These are phyloP conservation scores for Agrochola lychnidis DNA, from an alignment of 2,888 invertebrate genomes.

Conservation along the genomic window DNA sequence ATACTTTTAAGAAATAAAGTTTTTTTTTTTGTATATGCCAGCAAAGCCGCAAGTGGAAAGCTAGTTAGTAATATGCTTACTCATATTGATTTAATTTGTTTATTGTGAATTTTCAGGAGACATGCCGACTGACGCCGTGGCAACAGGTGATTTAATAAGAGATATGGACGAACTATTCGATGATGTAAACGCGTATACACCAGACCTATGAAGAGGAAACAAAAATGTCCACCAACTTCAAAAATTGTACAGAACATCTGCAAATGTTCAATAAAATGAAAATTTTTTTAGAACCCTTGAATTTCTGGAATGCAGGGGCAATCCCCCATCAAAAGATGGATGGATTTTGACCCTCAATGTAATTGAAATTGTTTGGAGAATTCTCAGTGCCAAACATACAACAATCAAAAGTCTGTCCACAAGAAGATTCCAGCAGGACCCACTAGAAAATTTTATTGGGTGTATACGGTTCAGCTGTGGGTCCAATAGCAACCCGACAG, in stretches of 20 bases:
- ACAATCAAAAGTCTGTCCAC: too few species aligned
- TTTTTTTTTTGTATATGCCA: background rate
- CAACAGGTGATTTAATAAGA: background rate
- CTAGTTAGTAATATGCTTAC: constrained; percentile 1
- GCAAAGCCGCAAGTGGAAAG: background rate
- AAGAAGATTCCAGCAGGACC: too few species aligned
- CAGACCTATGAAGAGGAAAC: too few species aligned
- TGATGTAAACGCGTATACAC: constrained; percentile 7
- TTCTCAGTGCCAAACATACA: too few species aligned
- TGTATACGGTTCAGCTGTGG: too few species aligned
- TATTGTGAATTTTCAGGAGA: constrained; percentile 24
- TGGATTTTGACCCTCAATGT: constrained; percentile 64
- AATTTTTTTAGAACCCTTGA: constrained; percentile 4
- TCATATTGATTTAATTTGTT: background rate
- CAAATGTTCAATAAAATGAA: constrained; percentile 3
- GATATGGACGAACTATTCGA: constrained; percentile 12
- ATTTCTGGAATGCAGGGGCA: constrained; percentile 48
- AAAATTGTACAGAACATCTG: too few species aligned
- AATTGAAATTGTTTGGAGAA: constrained; percentile 46
- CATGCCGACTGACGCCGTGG: constrained; percentile 4
- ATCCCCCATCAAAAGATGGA: constrained; percentile 62
- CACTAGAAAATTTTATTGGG: too few species aligned
- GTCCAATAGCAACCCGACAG: too few species aligned
- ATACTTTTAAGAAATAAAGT: background rate
- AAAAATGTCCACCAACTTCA: too few species aligned